These are phyloP conservation scores for Procavia capensis DNA, from an alignment of 2,113 vertebrate species.

Conservation along the genomic window DNA sequence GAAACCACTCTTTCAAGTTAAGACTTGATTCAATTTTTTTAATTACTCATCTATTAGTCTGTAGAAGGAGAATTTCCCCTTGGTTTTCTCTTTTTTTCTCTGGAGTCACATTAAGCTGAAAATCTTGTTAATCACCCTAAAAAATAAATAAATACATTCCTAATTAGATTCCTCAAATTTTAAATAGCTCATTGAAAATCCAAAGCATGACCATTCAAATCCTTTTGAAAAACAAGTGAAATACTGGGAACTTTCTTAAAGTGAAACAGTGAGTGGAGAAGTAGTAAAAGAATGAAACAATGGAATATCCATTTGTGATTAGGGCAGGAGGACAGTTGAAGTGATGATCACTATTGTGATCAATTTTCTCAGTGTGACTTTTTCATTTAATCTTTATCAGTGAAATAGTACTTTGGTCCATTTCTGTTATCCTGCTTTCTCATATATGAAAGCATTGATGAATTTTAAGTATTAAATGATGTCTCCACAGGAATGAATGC, in stretches of 20 bases:
- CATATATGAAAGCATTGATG: background rate
- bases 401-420: background rate
- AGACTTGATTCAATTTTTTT: conserved; percentile 50
- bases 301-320: background rate
- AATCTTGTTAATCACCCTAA: conserved; percentile 37
- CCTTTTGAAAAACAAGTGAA: conserved; percentile 31
- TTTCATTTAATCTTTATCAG: background rate
- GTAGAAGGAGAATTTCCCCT: background rate
- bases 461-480: background rate
- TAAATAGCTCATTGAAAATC: conserved; percentile 62
- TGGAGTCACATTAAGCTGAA: conserved; percentile 49
- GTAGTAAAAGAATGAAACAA: background rate
- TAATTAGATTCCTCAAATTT: conserved; percentile 63
- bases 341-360: background rate
- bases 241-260: background rate
- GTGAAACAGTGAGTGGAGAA: background rate
- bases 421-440: background rate
- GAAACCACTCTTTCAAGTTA: conserved; percentile 49
- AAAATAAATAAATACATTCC: conserved; percentile 53
- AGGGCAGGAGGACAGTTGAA: background rate
- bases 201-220: conserved; percentile 50
- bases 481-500: background rate
- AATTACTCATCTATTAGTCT: conserved; percentile 47
- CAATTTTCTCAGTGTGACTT: background rate
- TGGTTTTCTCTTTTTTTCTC: background rate